phyloP scores from a whole-genome alignment of 2,113 vertebrate species.

The Leucoraja erinaceus region DNA sequence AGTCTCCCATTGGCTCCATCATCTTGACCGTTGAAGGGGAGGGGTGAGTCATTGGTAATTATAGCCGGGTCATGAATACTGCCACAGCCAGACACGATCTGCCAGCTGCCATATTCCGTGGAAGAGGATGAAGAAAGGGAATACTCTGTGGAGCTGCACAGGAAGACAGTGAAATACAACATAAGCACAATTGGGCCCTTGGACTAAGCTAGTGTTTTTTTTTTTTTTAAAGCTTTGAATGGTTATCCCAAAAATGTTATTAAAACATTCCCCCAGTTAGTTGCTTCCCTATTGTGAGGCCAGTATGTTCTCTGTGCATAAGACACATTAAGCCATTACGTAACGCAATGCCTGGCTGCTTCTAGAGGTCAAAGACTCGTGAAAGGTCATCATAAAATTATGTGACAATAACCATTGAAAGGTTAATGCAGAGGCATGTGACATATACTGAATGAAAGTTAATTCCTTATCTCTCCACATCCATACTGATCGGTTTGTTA shows the following conservation, averaged over 20 bases:
- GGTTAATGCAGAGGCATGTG: neutral
- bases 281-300: neutral
- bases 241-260: constrained; percentile 14
- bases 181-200: constrained; percentile 12
- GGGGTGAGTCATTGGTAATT: constrained; percentile 72
- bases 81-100: constrained; percentile 94
- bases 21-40: constrained; percentile 89
- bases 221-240: constrained; percentile 5
- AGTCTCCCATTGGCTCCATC: constrained; percentile 79
- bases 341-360: neutral
- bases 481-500: neutral
- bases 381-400: neutral
- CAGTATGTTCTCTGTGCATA: neutral
- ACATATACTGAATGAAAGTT: neutral
- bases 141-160: constrained; percentile 75
- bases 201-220: neutral
- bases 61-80: constrained; percentile 86
- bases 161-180: constrained; percentile 38
- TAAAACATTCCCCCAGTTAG: neutral
- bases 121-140: constrained; percentile 87
- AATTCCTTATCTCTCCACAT: neutral
- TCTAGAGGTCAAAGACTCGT: neutral
- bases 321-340: neutral
- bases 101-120: constrained; percentile 97
- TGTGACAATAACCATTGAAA: no score